A percentile compares a stretch with the other conserved stretches of the same genome.
Conservation (phyloP, 2,113 vertebrate genomes). For the Chinchilla lanigera region DNA sequence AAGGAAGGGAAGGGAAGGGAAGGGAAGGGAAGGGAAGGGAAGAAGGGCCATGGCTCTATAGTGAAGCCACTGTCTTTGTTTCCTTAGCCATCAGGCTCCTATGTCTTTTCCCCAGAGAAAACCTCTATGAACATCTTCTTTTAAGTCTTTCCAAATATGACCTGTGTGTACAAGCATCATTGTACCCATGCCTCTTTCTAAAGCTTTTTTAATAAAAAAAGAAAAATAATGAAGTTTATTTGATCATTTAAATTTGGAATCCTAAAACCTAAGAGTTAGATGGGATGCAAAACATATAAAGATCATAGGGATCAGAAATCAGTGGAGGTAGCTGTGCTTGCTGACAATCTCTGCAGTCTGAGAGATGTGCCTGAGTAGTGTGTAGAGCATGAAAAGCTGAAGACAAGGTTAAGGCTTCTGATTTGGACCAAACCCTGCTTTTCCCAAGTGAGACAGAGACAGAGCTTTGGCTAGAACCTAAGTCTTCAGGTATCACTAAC, state of each 20-base stretch:
- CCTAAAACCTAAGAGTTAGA: neutral
- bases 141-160: neutral
- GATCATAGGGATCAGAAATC: neutral
- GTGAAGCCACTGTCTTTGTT: neutral
- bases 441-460: neutral
- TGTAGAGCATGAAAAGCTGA: neutral
- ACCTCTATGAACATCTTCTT: neutral
- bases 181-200: neutral
- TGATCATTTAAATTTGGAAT: slow-evolving; percentile 21
- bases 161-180: neutral
- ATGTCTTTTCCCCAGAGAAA: neutral
- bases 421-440: neutral
- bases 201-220: neutral
- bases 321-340: neutral
- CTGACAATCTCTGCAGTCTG: neutral
- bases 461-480: neutral
- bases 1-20: no score
- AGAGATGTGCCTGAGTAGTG: neutral
- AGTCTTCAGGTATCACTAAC: neutral
- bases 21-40: no score
- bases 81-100: neutral
- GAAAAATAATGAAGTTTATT: neutral
- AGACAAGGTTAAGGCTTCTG: neutral
- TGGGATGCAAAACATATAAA: neutral
- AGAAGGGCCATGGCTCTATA: neutral